Percentiles rank a stretch among this genome's conserved stretches.
Conservation (phyloP, 2,797 vertebrate species). For the Scyliorhinus canicula region DNA sequence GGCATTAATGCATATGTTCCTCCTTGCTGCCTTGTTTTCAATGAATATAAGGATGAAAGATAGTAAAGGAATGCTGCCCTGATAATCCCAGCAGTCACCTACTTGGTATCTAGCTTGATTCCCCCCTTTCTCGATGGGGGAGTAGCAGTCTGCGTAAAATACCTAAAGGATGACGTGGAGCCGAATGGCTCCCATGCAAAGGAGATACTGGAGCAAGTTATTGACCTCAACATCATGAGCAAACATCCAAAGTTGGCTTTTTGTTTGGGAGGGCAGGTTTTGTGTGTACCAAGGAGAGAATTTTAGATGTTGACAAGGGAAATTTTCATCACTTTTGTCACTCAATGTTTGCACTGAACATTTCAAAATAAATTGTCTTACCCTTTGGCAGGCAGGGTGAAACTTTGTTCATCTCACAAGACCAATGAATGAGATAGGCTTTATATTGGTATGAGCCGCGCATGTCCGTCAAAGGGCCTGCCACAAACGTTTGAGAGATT, state of each 20-base stretch:
- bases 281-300: not conserved
- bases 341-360: not conserved
- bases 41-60: constrained; percentile 25
- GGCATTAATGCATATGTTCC: constrained; percentile 1
- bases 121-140: not conserved
- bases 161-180: not conserved
- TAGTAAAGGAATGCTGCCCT: not conserved
- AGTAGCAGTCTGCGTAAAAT: not conserved
- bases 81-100: not conserved
- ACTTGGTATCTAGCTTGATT: constrained; percentile 23
- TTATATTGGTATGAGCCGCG: not conserved
- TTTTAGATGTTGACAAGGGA: not conserved
- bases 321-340: not conserved
- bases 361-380: not conserved
- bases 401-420: not conserved
- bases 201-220: not conserved
- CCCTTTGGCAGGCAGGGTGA: not conserved
- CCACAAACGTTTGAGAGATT: not conserved
- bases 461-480: not conserved
- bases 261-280: not conserved
- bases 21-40: constrained; percentile 25
- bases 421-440: not conserved
- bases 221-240: not conserved
- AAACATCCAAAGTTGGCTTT: not conserved
- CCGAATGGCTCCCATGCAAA: not conserved